Evolutionary conservation across 1,140 invertebrate species (phyloP), one percentile per base, ranked within the genome.

Genomic region (Leptonema lineaticorne): DNA sequence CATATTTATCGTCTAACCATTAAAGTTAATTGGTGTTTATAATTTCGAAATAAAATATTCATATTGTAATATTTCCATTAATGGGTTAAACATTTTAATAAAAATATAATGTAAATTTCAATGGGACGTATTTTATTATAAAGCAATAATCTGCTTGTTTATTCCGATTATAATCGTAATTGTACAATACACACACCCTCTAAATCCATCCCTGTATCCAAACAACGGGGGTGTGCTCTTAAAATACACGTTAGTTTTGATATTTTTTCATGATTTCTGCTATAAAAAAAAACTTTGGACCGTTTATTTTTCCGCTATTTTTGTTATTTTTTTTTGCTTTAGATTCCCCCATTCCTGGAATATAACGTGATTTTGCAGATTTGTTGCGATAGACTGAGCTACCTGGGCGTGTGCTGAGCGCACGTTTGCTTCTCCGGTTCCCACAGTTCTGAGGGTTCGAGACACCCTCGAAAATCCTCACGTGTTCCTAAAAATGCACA

Each of bases 291-390:
- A 69, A 69, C 66, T 64, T 22, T 48, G 18, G 67, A 69, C 70
- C 70, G 68, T 72, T 72, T 72, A 72, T 72, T 72, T 72, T 69
- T 72, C 70, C 70, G 70, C 70, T 72, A 72, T 72, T 56, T 72
- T 68, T 68, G 67, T 71, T 72, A 69, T 72, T 72, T 69, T n/a
- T n/a, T 65, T 67, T 67, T 27, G 27, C n/a, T 16, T 26, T n/a
- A n/a, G 67, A 63, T 41, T 63, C 62, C 29, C 18, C 57, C 28
- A 63, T 64, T 64, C 62, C 45, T 0, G 53, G 57, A 48, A 58
- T 50, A 72, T 69, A 72, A 69, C 67, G 70, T 69, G 70, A 72
- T 69, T 72, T 72, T 68, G 70, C 70, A 72, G 59, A 72, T 69
- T 53, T 57, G 27, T 46, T 29, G 63, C 68, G 64, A 50, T 62